These are phyloP conservation scores for Atrina japonica DNA, from an alignment of 2,888 invertebrate genomes.

Conservation along the genomic window DNA sequence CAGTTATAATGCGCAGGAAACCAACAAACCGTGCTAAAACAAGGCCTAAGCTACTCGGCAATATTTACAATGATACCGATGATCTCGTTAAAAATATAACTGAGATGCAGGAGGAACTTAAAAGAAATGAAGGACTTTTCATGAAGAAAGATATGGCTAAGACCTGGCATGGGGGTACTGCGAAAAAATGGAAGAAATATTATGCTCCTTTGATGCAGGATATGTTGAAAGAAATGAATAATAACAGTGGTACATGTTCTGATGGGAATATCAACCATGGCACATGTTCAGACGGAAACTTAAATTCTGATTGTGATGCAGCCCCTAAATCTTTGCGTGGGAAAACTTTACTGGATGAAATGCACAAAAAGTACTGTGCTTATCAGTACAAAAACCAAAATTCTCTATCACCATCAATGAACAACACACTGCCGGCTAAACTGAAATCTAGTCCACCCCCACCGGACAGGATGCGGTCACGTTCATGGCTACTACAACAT, in stretches of 20 bases:
- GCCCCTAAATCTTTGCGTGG: constrained; percentile 54
- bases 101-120: constrained; percentile 20
- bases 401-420: constrained; percentile 33
- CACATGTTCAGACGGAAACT: constrained; percentile 10
- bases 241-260: constrained; percentile 5
- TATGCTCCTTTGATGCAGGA: constrained; percentile 57
- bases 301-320: constrained; percentile 13
- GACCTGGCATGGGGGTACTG: constrained; percentile 70
- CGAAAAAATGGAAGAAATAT: constrained; percentile 56
- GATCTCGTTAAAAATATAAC: constrained; percentile 3
- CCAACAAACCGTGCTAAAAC: constrained; percentile 42
- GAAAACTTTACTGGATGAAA: constrained; percentile 68
- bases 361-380: constrained; percentile 74
- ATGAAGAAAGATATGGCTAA: constrained; percentile 65
- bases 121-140: constrained; percentile 42
- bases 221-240: constrained; percentile 50
- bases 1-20: constrained; percentile 63
- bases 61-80: constrained; percentile 22
- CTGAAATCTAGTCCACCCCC: constrained; percentile 45
- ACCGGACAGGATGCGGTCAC: constrained; percentile 42
- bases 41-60: constrained; percentile 18
- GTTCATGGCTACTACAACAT: constrained; percentile 40
- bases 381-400: constrained; percentile 65
- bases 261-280: constrained; percentile 6
- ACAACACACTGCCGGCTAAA: constrained; percentile 38